Evolutionary conservation across 2,113 vertebrate genomes (phyloP), one percentile per base, ranked within the genome.

Genomic region (Gymnarchus niloticus): DNA sequence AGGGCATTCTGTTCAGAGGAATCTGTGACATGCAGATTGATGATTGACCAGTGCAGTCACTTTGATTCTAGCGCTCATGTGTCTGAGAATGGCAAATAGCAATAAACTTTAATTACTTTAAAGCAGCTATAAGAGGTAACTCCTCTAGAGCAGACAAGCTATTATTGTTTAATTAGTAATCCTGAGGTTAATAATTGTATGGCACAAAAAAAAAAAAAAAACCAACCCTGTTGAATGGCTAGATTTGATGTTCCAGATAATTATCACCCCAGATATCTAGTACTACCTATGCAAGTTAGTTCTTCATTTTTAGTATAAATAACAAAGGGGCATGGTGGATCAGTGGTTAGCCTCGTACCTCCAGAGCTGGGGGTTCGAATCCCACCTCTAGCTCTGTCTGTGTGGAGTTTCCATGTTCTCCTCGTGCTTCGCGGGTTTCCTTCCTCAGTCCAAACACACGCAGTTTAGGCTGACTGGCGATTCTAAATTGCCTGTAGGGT

Each of bases 21-120:
- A 57, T 46, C 51, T 81, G 44, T 46, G 28, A 83, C 59, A 76
- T 21, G 44, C n/a, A 52, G 54, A 88, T 46, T 83, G 61, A 88
- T 85, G 83, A 52, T 65, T 78, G 57, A 85, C 59, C 85, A 65
- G 76, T 52, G 56, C 33, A 17, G n/a, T 56, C 76, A 48, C 19
- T 56, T 23, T 73, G 12, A 56, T 46, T 65, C 21, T 57, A 46
- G 52, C 0, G 3, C 3, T 41, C 37, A 21, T 77, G 57, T 61
- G 33, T 77, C 52, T 56, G 7, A 83, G 28, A 83, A 28, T 49
- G 33, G 7, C 81, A 56, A 37, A 76, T 37, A 46, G 46, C 46
- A 49, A 49, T 23, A 57, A 83, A 77, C 56, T 57, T 46, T 23
- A 44, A 54, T 54, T 28, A 33, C 46, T 23, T 54, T 33, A 82